These are phyloP conservation scores for Stegana nigrithorax DNA, from an alignment of 2,888 invertebrate species.

Conservation along the genomic window DNA sequence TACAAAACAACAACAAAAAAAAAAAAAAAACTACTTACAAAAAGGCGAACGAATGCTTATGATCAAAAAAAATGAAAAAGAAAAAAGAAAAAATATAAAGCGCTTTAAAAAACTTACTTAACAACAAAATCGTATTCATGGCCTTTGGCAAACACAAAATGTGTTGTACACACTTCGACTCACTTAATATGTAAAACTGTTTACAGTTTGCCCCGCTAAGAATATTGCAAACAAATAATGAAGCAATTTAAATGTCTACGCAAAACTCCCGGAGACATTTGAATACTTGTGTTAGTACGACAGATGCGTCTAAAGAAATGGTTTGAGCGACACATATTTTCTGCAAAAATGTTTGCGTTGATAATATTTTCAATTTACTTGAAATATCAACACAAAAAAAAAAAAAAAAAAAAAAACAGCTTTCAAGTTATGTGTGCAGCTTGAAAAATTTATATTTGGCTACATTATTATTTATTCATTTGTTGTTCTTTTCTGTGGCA, in stretches of 20 bases:
- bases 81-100: background rate
- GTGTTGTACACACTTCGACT: slow-evolving; percentile 13
- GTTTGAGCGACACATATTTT: slow-evolving; percentile 20
- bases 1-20: background rate
- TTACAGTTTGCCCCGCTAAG: no score
- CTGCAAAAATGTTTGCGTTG: slow-evolving; percentile 5
- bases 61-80: background rate
- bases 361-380: slow-evolving; percentile 24
- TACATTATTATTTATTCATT: background rate
- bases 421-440: background rate
- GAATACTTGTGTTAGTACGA: no score
- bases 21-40: background rate
- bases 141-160: slow-evolving; percentile 14
- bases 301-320: no score
- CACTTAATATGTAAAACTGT: slow-evolving; percentile 20
- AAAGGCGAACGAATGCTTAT: background rate
- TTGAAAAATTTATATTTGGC: background rate
- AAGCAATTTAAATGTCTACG: no score
- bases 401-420: background rate
- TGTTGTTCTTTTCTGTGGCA: background rate
- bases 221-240: no score
- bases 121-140: background rate
- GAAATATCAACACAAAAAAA: background rate
- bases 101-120: slow-evolving; percentile 1
- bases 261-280: no score